Conservation (phyloP, 1,140 invertebrate species). For the Forficula auricularia region DNA sequence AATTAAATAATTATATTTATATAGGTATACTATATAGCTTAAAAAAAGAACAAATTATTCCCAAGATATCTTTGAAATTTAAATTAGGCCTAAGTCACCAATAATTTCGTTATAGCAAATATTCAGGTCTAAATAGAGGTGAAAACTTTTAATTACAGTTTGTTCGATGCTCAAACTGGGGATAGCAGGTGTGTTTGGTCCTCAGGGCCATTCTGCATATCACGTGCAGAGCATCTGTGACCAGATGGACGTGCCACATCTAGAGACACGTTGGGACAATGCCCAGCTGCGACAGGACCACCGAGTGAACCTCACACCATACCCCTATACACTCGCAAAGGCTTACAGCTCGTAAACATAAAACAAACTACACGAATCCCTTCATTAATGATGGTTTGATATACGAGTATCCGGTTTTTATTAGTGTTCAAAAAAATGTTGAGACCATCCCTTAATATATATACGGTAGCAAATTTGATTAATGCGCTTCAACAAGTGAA, state of each 20-base stretch:
- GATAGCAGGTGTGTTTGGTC: slow-evolving; percentile 65
- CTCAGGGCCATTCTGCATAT: slow-evolving; percentile 42
- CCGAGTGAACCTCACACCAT: slow-evolving; percentile 66
- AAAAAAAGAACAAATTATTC: no score
- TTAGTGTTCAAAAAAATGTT: slow-evolving; percentile 4
- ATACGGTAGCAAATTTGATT: no score
- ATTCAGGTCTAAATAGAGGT: no score
- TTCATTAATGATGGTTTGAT: neutral
- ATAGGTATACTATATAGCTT: no score
- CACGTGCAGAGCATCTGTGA: slow-evolving; percentile 77
- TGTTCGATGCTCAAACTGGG: slow-evolving; percentile 39
- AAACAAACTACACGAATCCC: slow-evolving; percentile 8
- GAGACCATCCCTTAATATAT: slow-evolving; percentile 5
- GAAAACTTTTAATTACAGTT: no score
- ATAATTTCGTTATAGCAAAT: no score
- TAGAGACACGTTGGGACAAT: slow-evolving; percentile 50
- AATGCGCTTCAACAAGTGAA: no score
- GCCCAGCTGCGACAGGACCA: slow-evolving; percentile 37
- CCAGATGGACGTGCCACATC: slow-evolving; percentile 68
- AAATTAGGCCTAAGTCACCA: no score
- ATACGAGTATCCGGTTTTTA: neutral
- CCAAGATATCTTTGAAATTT: no score
- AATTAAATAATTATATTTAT: no score
- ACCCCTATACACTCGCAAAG: slow-evolving; percentile 46
- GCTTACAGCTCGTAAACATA: slow-evolving; percentile 10